Evolutionary conservation across 2,888 invertebrate species (phyloP), one percentile per base, ranked within the genome.

Genomic region (Cheilosia scutellata): DNA sequence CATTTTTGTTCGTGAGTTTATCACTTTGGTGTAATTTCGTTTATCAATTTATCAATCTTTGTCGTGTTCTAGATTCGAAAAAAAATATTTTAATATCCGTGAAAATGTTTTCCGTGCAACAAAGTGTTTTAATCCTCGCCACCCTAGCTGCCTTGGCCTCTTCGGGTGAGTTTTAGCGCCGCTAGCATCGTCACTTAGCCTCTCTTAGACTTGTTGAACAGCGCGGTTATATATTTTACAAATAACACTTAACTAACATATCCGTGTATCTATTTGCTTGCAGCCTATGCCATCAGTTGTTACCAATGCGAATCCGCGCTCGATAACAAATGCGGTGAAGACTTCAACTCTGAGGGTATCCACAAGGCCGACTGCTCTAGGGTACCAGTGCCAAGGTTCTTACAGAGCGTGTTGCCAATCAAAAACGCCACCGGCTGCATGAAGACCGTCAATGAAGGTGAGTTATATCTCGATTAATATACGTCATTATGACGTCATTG

Each of bases 341-440:
- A 90, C n/a, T 91, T 92, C 68, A 90, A 90, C 74, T 60, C 88
- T 11, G 90, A 91, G 4, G 86, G 89, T 25, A 72, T 72, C 7
- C 72, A 88, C 7, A 88, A 91, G 40, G 76, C 89, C 62, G 92
- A 92, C 75, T 92, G 91, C 65, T 29, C 88, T 49, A 90, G 88
- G 53, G 76, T 89, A 5, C 74, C 89, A 20, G 89, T 91, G 20
- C 92, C 92, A n/a, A 89, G 90, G 40, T 90, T 88, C 88, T 87
- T 90, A 65, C 89, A 89, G 40, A 87, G 53, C 76, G 74, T 89
- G 66, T 72, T 89, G 82, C 72, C 88, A 4, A 82, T 88, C 13
- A 89, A 88, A 60, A 92, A 91, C 88, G 92, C 91, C 78, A 92
- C 91, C 27, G 92, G 92, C 62, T 92, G 91, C 89, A 90, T 92